Conservation (phyloP, 2,797 vertebrate genomes). For the Florisuga fusca region DNA sequence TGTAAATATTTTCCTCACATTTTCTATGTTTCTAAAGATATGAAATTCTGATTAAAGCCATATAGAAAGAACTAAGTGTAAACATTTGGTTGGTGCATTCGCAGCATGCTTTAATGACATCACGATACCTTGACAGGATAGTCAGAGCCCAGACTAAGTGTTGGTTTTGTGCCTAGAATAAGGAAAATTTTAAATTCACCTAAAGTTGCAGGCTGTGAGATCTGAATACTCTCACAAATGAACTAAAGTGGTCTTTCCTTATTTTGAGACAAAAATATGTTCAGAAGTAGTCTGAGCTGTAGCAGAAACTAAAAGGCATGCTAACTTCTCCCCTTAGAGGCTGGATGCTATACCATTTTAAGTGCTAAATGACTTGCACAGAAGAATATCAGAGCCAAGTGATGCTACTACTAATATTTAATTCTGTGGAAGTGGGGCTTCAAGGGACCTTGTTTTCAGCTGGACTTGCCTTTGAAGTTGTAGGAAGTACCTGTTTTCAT, state of each 20-base stretch:
- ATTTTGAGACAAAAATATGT: background rate
- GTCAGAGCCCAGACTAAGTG: background rate
- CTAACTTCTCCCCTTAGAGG: background rate
- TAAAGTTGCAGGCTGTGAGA: background rate
- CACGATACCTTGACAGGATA: background rate
- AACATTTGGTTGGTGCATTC: background rate
- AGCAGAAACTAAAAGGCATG: background rate
- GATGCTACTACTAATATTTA: background rate
- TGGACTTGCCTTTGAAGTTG: background rate
- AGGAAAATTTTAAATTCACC: background rate
- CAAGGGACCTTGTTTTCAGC: background rate
- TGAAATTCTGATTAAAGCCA: background rate
- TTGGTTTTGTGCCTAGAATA: background rate
- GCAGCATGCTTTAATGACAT: background rate
- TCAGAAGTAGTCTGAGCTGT: background rate
- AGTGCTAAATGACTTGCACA: background rate
- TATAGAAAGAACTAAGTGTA: background rate
- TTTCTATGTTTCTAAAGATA: background rate
- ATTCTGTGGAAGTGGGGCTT: background rate
- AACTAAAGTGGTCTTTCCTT: background rate
- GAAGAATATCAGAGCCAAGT: background rate
- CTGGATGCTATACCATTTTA: background rate
- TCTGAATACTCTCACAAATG: background rate
- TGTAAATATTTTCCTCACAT: background rate
- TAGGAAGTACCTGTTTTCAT: background rate